Evolutionary conservation across 2,113 vertebrate species (phyloP).

Genomic region (Peromyscus leucopus): DNA sequence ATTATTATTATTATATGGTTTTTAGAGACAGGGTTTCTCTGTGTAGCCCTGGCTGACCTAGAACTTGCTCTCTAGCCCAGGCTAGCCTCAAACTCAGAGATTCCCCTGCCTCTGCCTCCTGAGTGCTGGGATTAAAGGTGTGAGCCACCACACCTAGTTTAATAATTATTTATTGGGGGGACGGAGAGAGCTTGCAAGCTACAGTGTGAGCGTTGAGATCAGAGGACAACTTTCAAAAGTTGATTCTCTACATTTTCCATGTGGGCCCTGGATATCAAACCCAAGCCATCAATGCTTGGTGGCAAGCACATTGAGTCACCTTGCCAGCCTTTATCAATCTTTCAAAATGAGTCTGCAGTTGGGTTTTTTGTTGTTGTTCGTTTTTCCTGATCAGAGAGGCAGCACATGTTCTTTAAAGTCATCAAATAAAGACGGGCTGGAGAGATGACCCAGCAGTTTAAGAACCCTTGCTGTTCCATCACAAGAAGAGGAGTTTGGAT

Average conservation of each 20-base stretch:
- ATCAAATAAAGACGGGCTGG: not conserved
- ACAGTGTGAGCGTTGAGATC: not conserved
- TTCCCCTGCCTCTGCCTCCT: not conserved
- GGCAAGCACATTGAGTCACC: not conserved
- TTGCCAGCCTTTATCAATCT: not conserved
- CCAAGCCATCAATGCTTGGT: not conserved
- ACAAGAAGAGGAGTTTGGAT: not conserved
- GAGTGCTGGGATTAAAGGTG: not conserved
- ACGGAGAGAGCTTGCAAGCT: not conserved
- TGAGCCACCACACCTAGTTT: not conserved
- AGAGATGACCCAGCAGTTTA: not conserved
- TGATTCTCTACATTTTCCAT: not conserved
- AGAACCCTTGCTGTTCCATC: not conserved
- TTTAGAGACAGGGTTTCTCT: not conserved
- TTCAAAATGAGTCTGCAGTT: not conserved
- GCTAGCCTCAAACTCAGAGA: not conserved
- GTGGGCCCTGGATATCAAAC: not conserved
- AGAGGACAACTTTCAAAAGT: not conserved
- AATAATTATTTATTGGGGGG: not conserved
- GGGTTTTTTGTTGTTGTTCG: not conserved
- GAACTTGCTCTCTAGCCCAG: not conserved
- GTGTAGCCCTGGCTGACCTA: not conserved
- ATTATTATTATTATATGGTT: not conserved
- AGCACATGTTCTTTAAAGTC: not conserved
- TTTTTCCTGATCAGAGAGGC: not conserved